Conservation (phyloP, 2,113 vertebrate genomes). For the Verasper variegatus region DNA sequence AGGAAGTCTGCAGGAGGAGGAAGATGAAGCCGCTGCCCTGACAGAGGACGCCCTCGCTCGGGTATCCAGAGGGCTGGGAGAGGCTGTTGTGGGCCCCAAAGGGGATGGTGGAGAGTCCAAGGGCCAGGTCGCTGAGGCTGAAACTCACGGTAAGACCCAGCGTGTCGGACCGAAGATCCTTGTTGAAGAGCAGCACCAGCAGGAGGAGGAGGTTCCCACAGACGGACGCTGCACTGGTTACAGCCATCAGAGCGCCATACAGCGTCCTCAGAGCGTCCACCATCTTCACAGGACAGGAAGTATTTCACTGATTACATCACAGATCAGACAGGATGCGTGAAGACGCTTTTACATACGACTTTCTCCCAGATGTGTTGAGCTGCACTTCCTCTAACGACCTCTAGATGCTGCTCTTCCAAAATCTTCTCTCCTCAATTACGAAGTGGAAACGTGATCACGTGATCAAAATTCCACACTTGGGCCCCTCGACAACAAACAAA, state of each 20-base stretch:
- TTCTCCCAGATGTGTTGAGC: no score
- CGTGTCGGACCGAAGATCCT: constrained; percentile 69
- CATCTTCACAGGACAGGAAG: constrained; percentile 34
- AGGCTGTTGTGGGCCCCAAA: constrained; percentile 72
- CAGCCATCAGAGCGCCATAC: constrained; percentile 66
- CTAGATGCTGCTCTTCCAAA: no score
- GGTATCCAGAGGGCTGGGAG: background rate
- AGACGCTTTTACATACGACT: no score
- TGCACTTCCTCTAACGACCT: no score
- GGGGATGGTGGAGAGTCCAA: constrained; percentile 75
- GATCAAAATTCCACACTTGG: no score
- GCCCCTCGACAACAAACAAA: no score
- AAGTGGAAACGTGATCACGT: no score
- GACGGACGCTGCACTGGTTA: constrained; percentile 65
- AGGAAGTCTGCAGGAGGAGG: constrained; percentile 79
- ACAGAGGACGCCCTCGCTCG: constrained; percentile 60
- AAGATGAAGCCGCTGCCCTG: constrained; percentile 77
- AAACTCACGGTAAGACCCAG: constrained; percentile 75
- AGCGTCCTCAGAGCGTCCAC: constrained; percentile 41
- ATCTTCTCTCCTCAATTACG: no score
- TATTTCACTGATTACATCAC: background rate
- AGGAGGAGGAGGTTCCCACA: constrained; percentile 78
- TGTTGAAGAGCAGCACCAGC: constrained; percentile 72
- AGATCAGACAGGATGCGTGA: background rate
- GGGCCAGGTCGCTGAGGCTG: constrained; percentile 77